A percentile compares a stretch with the other conserved stretches of the same genome.
phyloP scores from a whole-genome alignment of 2,797 vertebrate species.

The Chelmon rostratus region DNA sequence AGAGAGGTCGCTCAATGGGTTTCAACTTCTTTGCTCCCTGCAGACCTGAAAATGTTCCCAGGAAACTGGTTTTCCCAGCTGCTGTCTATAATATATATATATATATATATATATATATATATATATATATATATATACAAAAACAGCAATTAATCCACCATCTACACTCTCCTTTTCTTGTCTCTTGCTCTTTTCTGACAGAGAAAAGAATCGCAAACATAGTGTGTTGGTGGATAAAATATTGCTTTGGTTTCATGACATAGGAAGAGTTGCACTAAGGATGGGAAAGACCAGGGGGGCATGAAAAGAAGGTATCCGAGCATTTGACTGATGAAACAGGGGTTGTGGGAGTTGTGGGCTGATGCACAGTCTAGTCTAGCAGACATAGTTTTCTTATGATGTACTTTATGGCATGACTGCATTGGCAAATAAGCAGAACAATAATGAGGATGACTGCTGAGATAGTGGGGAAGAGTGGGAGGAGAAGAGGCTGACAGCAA shows the following conservation, averaged over 20 bases:
- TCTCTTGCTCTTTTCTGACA: slow-evolving; percentile 13
- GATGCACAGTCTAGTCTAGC: slow-evolving; percentile 45
- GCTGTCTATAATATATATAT: slow-evolving; percentile 30
- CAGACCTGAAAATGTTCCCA: neutral
- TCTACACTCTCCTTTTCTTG: slow-evolving; percentile 6
- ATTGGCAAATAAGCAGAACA: slow-evolving; percentile 65
- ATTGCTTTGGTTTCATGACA: slow-evolving; percentile 59
- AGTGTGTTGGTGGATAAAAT: slow-evolving; percentile 23
- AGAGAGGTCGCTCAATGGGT: slow-evolving; percentile 24
- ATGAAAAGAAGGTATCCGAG: slow-evolving; percentile 38
- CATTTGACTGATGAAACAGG: slow-evolving; percentile 40
- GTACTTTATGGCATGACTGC: slow-evolving; percentile 55
- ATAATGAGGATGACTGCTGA: slow-evolving; percentile 68
- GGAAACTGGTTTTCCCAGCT: slow-evolving; percentile 9
- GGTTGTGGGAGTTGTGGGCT: slow-evolving; percentile 37
- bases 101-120: too few relatives aligned
- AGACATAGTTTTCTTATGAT: slow-evolving; percentile 64
- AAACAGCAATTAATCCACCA: slow-evolving; percentile 37
- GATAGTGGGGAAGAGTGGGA: slow-evolving; percentile 62
- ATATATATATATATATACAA: too few relatives aligned
- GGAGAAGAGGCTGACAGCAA: slow-evolving; percentile 46
- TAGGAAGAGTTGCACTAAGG: slow-evolving; percentile 7
- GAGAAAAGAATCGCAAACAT: slow-evolving; percentile 37
- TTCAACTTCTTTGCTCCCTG: slow-evolving; percentile 32
- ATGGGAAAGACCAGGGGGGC: slow-evolving; percentile 1